Conservation (phyloP, 2,113 vertebrate genomes). For the Felis chaus region DNA sequence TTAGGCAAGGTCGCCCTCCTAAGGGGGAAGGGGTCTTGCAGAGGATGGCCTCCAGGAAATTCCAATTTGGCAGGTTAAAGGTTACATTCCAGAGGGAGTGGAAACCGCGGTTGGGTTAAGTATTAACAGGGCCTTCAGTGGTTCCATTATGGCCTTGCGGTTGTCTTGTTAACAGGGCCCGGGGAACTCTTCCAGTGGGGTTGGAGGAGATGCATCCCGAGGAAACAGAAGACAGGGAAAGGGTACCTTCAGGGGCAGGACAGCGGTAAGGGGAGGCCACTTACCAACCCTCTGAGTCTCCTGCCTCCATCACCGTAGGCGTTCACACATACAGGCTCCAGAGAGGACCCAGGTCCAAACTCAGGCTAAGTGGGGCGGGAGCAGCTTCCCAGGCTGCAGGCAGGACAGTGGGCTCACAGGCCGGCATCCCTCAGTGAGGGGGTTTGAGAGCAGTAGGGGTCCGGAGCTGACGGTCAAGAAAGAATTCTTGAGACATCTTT, state of each 20-base stretch:
- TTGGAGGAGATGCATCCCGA: fast-evolving
- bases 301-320: background rate
- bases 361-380: background rate
- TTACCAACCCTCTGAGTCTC: fast-evolving
- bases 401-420: fast-evolving
- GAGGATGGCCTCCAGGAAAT: background rate
- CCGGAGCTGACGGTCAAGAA: too few relatives aligned
- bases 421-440: background rate
- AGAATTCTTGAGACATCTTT: too few relatives aligned
- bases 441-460: too few relatives aligned
- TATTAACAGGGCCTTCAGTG: background rate
- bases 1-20: background rate
- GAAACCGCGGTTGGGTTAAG: background rate
- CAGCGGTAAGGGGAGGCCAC: too few relatives aligned
- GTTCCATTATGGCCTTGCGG: background rate
- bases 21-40: background rate
- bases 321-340: background rate
- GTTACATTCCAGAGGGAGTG: background rate
- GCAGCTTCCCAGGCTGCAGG: background rate
- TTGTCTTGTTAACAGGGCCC: background rate
- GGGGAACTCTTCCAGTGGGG: background rate
- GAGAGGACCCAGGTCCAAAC: too few relatives aligned
- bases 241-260: background rate
- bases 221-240: background rate
- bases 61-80: background rate